These are phyloP conservation scores for Spodoptera littoralis DNA, from an alignment of 2,888 invertebrate species.

Conservation along the genomic window DNA sequence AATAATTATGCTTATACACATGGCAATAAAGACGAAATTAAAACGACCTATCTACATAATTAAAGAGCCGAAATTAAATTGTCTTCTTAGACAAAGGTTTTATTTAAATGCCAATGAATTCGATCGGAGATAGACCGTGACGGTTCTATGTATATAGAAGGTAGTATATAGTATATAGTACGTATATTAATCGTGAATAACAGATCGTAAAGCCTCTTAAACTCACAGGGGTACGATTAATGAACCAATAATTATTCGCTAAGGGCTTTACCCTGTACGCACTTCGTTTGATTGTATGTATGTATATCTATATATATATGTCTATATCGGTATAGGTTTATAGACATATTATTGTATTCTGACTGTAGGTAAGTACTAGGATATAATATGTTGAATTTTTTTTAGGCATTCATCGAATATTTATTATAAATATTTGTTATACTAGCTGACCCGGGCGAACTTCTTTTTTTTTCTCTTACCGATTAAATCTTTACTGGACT, in stretches of 20 bases:
- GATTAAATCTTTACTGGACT: no score
- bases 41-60: not conserved
- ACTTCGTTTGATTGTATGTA: constrained; percentile 37
- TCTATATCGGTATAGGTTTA: not conserved
- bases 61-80: constrained; percentile 14
- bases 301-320: not conserved
- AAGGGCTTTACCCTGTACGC: constrained; percentile 56
- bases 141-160: not conserved
- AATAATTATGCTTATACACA: no score
- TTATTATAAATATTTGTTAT: no score
- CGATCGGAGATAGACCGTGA: constrained; percentile 24
- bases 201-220: constrained; percentile 57
- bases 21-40: no score
- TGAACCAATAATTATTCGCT: constrained; percentile 63
- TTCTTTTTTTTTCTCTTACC: no score
- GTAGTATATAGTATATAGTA: constrained; percentile 13
- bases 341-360: constrained; percentile 24
- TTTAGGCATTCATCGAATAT: no score
- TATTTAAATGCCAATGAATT: constrained; percentile 28
- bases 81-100: constrained; percentile 5
- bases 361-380: no score
- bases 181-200: constrained; percentile 56
- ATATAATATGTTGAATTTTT: no score
- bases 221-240: constrained; percentile 59
- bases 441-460: no score